Evolutionary conservation across 2,888 invertebrate species (phyloP), one percentile per base, ranked within the genome.

Genomic region (Endomychus coccineus): DNA sequence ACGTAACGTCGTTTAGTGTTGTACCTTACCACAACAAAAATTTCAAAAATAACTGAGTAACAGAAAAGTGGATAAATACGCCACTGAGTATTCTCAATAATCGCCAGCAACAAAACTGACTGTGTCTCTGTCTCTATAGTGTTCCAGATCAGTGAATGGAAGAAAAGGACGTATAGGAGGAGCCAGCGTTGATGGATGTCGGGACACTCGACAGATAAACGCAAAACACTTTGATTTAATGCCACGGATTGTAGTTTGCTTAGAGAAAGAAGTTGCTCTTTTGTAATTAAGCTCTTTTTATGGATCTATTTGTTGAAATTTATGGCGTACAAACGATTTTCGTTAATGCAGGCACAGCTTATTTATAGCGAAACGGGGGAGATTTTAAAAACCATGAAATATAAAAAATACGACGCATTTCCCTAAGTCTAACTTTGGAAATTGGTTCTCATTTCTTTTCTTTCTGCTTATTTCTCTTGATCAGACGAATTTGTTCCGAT

Each of bases 141-240:
- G 6, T 19, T 19, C n/a, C 21, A 7, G 21, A 19, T 19, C 21
- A 19, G 21, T n/a, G 6, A n/a, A n/a, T n/a, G n/a, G n/a, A n/a
- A 34, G 38, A 42, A 33, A 39, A 43, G 48, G 43, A 44, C 41
- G 43, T 46, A 51, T 52, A 59, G 61, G 63, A 58, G 64, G 62
- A 60, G 62, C 58, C 46, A 48, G 38, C 37, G 42, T 63, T 64
- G 66, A 66, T 65, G 62, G 64, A 66, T 64, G 62, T 56, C 50
- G 55, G 54, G 61, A 61, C 61, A 59, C 57, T 56, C 62, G 66
- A 64, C 64, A 66, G 63, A 65, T 66, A 66, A 66, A 65, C 64
- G 63, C 64, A 65, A 66, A 65, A 66, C 64, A 64, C 62, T 64
- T 62, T 65, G 64, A 66, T 66, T 65, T 66, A 66, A 60, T 61